phyloP scores from a whole-genome alignment of 64 coral and sea anemone genomes.

The Anthopleura sola region DNA sequence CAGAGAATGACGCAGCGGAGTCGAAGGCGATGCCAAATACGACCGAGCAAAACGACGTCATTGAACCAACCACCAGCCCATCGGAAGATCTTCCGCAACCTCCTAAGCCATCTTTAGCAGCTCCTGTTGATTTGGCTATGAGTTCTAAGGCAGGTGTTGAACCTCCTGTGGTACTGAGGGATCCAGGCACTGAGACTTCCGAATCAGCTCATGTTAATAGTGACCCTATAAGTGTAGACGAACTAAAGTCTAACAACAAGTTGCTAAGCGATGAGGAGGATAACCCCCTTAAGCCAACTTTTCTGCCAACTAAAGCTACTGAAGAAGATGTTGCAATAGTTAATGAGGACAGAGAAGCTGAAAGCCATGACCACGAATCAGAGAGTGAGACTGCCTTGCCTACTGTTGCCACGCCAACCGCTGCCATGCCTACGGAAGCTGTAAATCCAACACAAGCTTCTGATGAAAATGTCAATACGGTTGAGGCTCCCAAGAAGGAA shows the following conservation, averaged over 20 bases:
- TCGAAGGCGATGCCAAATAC: neutral
- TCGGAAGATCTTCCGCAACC: neutral
- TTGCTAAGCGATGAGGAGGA: neutral
- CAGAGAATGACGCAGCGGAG: neutral
- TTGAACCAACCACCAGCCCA: neutral
- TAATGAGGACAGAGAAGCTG: slow-evolving; percentile 4
- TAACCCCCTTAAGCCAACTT: neutral
- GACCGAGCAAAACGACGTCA: neutral
- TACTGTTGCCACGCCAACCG: neutral
- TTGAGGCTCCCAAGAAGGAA: neutral
- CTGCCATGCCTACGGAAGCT: neutral
- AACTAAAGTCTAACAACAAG: neutral
- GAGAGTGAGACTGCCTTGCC: neutral
- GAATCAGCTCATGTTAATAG: neutral
- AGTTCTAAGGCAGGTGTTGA: neutral
- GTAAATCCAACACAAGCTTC: neutral
- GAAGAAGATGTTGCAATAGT: neutral
- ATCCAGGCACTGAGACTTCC: neutral
- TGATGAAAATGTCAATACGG: neutral
- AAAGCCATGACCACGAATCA: neutral
- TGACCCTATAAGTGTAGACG: neutral
- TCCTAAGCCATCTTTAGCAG: neutral
- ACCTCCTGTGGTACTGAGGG: neutral
- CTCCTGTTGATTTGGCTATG: neutral
- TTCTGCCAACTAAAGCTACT: neutral